phyloP scores from a whole-genome alignment of 1,140 invertebrate species.

The Heliconius himera region DNA sequence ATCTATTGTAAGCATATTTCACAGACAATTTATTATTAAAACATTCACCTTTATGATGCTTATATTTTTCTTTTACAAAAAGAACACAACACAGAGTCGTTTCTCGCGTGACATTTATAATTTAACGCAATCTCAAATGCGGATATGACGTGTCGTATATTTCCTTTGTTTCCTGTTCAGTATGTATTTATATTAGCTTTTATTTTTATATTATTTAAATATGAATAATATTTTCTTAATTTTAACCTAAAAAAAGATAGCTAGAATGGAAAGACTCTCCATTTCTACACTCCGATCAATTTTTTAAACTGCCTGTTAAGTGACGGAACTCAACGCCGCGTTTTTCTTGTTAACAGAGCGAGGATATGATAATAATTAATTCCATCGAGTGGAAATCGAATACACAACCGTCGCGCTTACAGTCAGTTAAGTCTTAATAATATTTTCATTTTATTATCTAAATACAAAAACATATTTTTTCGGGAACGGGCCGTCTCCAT shows the following conservation, averaged over 20 bases:
- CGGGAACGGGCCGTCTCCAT: neutral
- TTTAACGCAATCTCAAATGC: constrained; percentile 3
- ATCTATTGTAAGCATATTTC: neutral
- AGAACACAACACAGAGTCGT: neutral
- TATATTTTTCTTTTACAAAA: neutral
- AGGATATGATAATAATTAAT: too few species aligned
- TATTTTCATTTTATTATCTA: neutral
- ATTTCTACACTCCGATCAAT: too few species aligned
- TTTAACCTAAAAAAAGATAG: neutral
- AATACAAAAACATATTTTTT: constrained; percentile 11
- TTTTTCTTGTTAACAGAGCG: too few species aligned
- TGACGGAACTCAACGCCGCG: too few species aligned
- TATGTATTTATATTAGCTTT: neutral
- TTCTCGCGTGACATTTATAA: neutral
- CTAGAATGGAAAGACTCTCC: too few species aligned
- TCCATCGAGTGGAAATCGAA: too few species aligned
- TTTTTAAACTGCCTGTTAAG: too few species aligned
- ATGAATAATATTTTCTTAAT: neutral
- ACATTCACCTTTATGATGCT: neutral
- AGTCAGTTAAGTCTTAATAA: neutral
- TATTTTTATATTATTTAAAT: neutral
- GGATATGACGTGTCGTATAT: constrained; percentile 1
- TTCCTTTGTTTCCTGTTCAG: neutral
- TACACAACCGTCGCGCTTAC: too few species aligned
- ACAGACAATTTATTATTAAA: neutral